Base-by-base conservation (phyloP, 2,888 invertebrate species). In the Piscicola geometra region DNA sequence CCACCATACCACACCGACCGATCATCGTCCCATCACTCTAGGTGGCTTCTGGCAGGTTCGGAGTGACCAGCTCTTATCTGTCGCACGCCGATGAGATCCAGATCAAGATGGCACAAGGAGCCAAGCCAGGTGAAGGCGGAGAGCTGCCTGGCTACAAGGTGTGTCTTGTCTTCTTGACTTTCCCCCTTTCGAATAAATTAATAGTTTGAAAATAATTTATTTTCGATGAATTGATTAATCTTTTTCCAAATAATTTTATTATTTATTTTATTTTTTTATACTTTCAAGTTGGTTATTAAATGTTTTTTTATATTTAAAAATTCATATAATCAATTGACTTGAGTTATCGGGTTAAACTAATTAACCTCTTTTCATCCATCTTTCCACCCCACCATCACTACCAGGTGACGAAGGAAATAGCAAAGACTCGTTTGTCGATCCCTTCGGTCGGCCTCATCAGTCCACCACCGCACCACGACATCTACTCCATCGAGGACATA, bases 51-150 rank as follows among this genome's bases (percentile, higher is more conserved):
- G 99, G 98, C 9, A 90, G 99, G 71, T 99, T 99, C 87, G 98
- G 99, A 12, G 99, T 99, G 1, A 99, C 97, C 0, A 94, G 96
- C 21, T 92, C 95, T 0, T 99, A 99, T 85, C 87, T 99, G 80
- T 95, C 97, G 12, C 94, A 98, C 87, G 93, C 98, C 0, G 98
- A 99, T 86, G 98, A 99, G 86, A 86, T 99, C 80, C 99, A 99
- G 87, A 99, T 99, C 84, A 99, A 99, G 88, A 99, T 99, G 98
- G 98, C 99, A 9, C 95, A 99, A 87, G 97, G 98, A 0, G 98
- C 99, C 75, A 99, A 99, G 85, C 98, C 99, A 0, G 99, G 99
- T 0, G 98, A 99, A 87, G 98, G 98, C 32, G 98, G 98, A 1
- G 98, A 99, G 86, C 86, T 99, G 76, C 98, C 98, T 0, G 97